Base-by-base conservation (phyloP, 2,113 vertebrate genomes). In the Pyrgilauda ruficollis region DNA sequence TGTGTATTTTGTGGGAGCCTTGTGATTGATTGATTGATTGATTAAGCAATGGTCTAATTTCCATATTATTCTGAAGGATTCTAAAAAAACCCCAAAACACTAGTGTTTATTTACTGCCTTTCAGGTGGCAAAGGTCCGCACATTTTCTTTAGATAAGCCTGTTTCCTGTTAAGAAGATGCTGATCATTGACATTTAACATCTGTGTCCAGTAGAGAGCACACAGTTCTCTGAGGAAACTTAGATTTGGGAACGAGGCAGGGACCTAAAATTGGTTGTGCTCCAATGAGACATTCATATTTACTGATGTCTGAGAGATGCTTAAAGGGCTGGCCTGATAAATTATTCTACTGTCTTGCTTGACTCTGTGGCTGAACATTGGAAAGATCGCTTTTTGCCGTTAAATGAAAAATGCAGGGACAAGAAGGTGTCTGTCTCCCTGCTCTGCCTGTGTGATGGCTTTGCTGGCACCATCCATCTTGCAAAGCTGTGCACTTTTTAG, bases 171-270 rank as follows among this genome's bases (percentile, higher is more conserved):
- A 87, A 67, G 52, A 80, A 33, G 70, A 37, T 95, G 70, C 79
- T 89, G 80, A 74, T 84, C 74, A 44, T 24, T 93, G 93, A 84
- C 84, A 67, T 90, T 92, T 96, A 87, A 82, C 82, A 64, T 96
- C 61, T 96, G 85, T 74, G 84, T 74, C 64, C 75, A 67, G 41
- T 66, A 73, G 61, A 89, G 21, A 95, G 46, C 73, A n/a, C 64
- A 47, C 18, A 78, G 44, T 76, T 88, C 84, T 95, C 69, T 81
- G 44, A 52, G 59, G 58, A 53, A 87, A 12, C 50, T 73, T 84
- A 39, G 77, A n/a, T 92, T 76, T 85, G 21, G 61, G 81, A 74
- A 82, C 9, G 24, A 75, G 50, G 5, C 28, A 82, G 52, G 35
- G 49, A 89, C n/a, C 73, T 91, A 27, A 78, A 84, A 93, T 56